Evolutionary conservation across 1,140 invertebrate species (phyloP).

Genomic region (Aphelinus certus): DNA sequence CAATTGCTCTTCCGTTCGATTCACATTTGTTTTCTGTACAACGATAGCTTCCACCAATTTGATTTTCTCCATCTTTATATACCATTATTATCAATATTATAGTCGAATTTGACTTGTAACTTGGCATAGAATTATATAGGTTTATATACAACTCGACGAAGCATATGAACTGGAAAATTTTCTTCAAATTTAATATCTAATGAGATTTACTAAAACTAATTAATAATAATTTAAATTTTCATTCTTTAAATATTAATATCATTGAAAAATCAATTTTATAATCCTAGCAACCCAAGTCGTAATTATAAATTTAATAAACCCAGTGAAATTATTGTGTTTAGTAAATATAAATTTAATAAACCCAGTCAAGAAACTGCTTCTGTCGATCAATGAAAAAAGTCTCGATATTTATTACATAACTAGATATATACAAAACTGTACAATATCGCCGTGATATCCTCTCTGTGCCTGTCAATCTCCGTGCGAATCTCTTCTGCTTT

Average conservation of each 20-base stretch:
- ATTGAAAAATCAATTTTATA: constrained; percentile 15
- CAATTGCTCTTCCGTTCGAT: constrained; percentile 15
- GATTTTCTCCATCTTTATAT: constrained; percentile 12
- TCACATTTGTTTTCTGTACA: constrained; percentile 39
- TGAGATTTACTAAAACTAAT: constrained; percentile 28
- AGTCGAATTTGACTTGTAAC: constrained; percentile 32
- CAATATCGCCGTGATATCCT: constrained; percentile 46
- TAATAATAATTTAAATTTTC: constrained; percentile 20
- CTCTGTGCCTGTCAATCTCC: constrained; percentile 16
- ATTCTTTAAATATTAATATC: background rate
- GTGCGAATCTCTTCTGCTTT: constrained; percentile 29
- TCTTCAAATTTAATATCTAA: constrained; percentile 11
- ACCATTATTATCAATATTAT: constrained; percentile 33
- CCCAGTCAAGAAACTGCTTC: constrained; percentile 20
- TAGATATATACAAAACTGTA: constrained; percentile 54
- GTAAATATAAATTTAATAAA: constrained; percentile 27
- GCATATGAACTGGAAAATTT: constrained; percentile 21
- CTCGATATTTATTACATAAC: constrained; percentile 35
- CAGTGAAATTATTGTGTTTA: no score
- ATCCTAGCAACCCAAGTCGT: constrained; percentile 22
- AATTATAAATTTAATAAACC: constrained; percentile 23
- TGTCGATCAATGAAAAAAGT: constrained; percentile 38
- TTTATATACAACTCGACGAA: constrained; percentile 35
- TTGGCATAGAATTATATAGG: constrained; percentile 37
- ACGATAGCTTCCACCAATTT: constrained; percentile 35